phyloP scores from a whole-genome alignment of 2,888 invertebrate species.

The Odontocerum albicorne region DNA sequence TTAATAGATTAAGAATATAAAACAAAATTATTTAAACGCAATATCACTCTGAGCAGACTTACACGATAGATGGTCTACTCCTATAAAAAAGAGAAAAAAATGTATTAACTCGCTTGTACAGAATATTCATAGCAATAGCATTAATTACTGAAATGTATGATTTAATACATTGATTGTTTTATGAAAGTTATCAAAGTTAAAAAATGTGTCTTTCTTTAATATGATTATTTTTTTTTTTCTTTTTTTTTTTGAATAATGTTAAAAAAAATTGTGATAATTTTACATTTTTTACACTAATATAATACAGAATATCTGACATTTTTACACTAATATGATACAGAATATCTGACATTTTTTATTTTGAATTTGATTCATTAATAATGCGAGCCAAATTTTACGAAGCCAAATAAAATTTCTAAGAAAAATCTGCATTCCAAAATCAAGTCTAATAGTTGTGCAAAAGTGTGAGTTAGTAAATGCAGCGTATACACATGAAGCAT shows the following conservation, averaged over 20 bases:
- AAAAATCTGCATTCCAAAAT: slow-evolving; percentile 15
- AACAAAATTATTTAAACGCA: slow-evolving; percentile 30
- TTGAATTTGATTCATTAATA: too few species aligned
- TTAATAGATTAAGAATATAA: slow-evolving; percentile 32
- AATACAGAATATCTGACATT: too few species aligned
- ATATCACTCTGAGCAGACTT: slow-evolving; percentile 45
- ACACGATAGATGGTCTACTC: slow-evolving; percentile 62
- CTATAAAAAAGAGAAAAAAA: slow-evolving; percentile 57
- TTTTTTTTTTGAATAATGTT: too few species aligned
- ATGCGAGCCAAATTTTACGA: slow-evolving; percentile 12
- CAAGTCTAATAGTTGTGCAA: slow-evolving; percentile 14
- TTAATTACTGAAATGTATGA: too few species aligned
- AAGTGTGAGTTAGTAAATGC: slow-evolving; percentile 16
- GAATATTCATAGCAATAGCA: not conserved
- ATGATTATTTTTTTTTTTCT: too few species aligned
- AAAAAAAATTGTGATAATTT: too few species aligned
- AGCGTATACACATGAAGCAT: slow-evolving; percentile 24
- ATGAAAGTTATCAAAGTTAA: too few species aligned
- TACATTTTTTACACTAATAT: too few species aligned
- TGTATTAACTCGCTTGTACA: slow-evolving; percentile 30
- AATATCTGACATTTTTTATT: too few species aligned
- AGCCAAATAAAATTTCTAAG: slow-evolving; percentile 7
- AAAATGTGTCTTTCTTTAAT: too few species aligned
- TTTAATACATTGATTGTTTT: too few species aligned
- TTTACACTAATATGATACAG: too few species aligned